Conservation (phyloP, 1,140 invertebrate genomes). For the Heliconius hermathena region DNA sequence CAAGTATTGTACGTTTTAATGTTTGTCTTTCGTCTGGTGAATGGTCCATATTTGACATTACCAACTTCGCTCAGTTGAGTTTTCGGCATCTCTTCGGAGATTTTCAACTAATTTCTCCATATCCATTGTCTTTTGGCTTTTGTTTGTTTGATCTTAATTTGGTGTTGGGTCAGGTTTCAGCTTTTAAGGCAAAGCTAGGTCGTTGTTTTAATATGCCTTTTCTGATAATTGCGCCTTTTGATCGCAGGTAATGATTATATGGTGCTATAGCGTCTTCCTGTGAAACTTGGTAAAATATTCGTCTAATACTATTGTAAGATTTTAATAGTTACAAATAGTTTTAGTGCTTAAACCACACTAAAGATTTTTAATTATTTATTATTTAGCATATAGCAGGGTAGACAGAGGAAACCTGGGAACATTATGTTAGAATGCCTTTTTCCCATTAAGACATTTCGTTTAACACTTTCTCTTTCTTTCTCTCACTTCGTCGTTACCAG, state of each 20-base stretch:
- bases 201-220: conserved; percentile 1
- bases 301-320: neutral
- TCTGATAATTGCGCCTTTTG: neutral
- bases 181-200: conserved; percentile 17
- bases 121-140: conserved; percentile 28
- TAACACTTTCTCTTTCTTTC: no score
- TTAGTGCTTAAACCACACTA: no score
- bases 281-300: neutral
- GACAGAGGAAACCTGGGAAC: no score
- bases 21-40: conserved; percentile 63
- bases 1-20: conserved; percentile 67
- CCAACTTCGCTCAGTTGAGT: conserved; percentile 31
- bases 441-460: no score
- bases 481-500: no score
- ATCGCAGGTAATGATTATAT: neutral
- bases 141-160: conserved; percentile 42
- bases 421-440: no score
- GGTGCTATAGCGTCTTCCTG: neutral
- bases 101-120: conserved; percentile 46
- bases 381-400: no score
- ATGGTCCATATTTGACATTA: conserved; percentile 68
- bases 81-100: conserved; percentile 43
- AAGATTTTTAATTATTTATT: no score
- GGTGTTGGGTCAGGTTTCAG: conserved; percentile 29
- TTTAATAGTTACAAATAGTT: no score